phyloP scores from a whole-genome alignment of 2,113 vertebrate species.

The Gasterosteus nipponicus region DNA sequence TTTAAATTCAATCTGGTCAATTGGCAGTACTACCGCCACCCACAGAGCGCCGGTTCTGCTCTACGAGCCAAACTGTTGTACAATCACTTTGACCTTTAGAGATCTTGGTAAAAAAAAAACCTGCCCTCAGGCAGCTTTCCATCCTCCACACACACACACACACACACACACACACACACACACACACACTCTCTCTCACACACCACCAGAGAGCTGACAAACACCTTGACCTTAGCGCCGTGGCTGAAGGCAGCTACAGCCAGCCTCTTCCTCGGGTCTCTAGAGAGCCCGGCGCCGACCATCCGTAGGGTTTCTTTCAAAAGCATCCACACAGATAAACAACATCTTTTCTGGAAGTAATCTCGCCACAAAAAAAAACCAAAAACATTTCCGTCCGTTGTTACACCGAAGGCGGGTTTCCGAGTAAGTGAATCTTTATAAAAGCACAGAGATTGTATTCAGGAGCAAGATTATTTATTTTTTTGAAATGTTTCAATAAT shows the following conservation, averaged over 20 bases:
- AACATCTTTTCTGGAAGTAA: neutral
- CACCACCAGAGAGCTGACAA: constrained; percentile 48
- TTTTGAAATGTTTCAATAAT: constrained; percentile 22
- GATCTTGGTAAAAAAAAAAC: constrained; percentile 37
- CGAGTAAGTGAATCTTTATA: constrained; percentile 13
- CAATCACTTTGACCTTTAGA: constrained; percentile 55
- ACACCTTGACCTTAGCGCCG: constrained; percentile 47
- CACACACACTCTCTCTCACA: constrained; percentile 16
- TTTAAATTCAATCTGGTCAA: neutral
- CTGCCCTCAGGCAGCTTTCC: constrained; percentile 38
- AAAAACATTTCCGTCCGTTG: neutral
- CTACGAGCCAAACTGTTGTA: constrained; percentile 29
- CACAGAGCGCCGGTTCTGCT: neutral
- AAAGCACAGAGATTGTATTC: constrained; percentile 19
- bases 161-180: constrained; percentile 19
- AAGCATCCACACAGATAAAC: neutral
- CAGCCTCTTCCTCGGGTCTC: constrained; percentile 34
- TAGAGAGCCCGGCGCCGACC: constrained; percentile 1
- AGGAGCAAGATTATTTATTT: constrained; percentile 19
- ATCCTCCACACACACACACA: constrained; percentile 19
- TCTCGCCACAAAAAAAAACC: neutral
- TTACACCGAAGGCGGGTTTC: neutral
- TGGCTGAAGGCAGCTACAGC: constrained; percentile 43
- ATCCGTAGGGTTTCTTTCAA: neutral
- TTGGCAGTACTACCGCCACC: neutral